A percentile compares a stretch with the other conserved stretches of the same genome.
Evolutionary conservation across 1,140 invertebrate genomes (phyloP).

Genomic region (Drosophila melanogaster): DNA sequence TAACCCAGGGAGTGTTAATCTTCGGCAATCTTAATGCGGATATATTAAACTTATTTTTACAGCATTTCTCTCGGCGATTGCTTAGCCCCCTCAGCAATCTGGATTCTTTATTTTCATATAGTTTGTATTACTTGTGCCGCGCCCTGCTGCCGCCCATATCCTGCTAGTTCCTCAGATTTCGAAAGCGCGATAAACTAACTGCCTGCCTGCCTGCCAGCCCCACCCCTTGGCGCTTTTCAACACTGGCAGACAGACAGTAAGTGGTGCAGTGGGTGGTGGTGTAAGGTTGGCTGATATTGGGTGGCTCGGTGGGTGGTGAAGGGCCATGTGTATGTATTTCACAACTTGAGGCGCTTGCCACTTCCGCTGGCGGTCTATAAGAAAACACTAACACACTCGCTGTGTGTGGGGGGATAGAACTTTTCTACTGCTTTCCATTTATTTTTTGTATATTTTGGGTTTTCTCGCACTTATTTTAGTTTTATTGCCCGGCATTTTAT

Average conservation of each 20-base stretch:
- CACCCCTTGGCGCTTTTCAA: conserved; percentile 54
- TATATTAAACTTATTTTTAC: conserved; percentile 83
- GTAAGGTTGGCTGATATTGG: background rate
- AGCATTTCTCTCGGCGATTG: conserved; percentile 39
- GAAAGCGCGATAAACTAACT: conserved; percentile 69
- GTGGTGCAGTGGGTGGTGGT: conserved; percentile 19
- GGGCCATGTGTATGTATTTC: conserved; percentile 44
- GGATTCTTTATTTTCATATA: conserved; percentile 63
- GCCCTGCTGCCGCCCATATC: conserved; percentile 38
- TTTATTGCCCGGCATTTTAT: conserved; percentile 75
- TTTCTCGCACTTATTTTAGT: conserved; percentile 56
- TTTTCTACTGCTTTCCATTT: conserved; percentile 40
- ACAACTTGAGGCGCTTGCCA: conserved; percentile 76
- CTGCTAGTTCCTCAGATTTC: conserved; percentile 66
- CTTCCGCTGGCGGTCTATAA: conserved; percentile 65
- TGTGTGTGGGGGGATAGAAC: conserved; percentile 18
- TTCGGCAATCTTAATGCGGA: conserved; percentile 73
- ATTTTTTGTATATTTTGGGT: conserved; percentile 35
- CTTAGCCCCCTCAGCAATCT: conserved; percentile 34
- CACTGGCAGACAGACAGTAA: conserved; percentile 44
- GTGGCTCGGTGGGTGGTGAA: background rate
- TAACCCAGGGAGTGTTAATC: conserved; percentile 22
- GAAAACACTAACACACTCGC: conserved; percentile 53
- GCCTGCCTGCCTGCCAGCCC: conserved; percentile 18
- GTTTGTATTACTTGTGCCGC: conserved; percentile 54